These are phyloP conservation scores for Myotis findleyi DNA, from an alignment of 2,797 vertebrate genomes.

Conservation along the genomic window DNA sequence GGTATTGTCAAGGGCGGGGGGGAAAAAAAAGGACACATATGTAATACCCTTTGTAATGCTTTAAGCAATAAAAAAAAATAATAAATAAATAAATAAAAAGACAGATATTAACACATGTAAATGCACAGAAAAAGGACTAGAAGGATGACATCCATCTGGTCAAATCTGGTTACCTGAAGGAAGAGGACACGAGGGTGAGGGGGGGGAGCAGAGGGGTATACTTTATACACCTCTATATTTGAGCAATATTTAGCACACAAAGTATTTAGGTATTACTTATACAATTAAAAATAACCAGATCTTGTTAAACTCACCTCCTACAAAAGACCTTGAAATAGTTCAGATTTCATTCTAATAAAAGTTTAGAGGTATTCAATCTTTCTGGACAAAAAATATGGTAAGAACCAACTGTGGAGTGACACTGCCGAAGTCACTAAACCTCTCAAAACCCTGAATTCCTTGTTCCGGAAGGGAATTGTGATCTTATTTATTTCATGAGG, in stretches of 20 bases:
- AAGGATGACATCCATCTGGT: background rate
- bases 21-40: no score
- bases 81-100: no score
- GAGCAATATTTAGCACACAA: background rate
- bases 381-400: background rate
- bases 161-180: background rate
- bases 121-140: background rate
- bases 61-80: no score
- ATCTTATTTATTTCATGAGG: background rate
- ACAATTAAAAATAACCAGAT: conserved; percentile 43
- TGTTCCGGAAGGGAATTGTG: background rate
- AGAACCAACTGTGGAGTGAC: conserved; percentile 11
- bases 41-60: no score
- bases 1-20: no score
- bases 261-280: background rate
- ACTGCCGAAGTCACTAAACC: background rate
- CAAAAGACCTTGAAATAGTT: background rate
- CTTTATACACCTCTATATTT: background rate
- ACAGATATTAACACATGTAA: background rate
- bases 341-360: background rate
- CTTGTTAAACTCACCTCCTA: background rate
- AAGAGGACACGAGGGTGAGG: no score
- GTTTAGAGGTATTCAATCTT: background rate
- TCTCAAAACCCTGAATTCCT: background rate
- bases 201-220: background rate